Conservation (phyloP, 2,888 invertebrate genomes). For the Hypolimnas misippus region DNA sequence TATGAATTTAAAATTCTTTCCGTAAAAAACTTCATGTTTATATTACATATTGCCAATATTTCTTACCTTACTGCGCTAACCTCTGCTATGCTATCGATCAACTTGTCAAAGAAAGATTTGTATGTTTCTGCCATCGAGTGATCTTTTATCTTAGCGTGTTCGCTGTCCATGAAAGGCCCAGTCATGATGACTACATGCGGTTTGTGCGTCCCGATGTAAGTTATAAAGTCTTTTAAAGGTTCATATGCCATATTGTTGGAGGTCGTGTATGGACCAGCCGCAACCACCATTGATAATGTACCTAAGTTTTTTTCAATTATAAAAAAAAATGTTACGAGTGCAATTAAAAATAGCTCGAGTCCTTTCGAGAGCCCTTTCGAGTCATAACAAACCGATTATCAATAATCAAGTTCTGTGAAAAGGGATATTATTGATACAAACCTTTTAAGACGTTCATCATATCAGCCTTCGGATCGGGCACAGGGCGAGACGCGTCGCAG, state of each 20-base stretch:
- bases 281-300: conserved; percentile 87
- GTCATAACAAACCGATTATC: too few species aligned
- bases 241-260: conserved; percentile 90
- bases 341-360: too few species aligned
- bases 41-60: background rate
- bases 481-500: conserved; percentile 74
- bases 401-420: too few species aligned
- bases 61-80: conserved; percentile 83
- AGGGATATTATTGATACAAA: too few species aligned
- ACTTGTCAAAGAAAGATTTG: conserved; percentile 89
- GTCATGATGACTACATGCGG: conserved; percentile 93
- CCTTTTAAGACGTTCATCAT: conserved; percentile 69
- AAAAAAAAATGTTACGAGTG: background rate
- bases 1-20: too few species aligned
- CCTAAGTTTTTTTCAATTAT: conserved; percentile 56
- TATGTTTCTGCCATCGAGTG: conserved; percentile 87
- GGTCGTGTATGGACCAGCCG: conserved; percentile 93
- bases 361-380: too few species aligned
- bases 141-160: conserved; percentile 86
- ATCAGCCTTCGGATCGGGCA: conserved; percentile 60
- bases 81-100: conserved; percentile 86
- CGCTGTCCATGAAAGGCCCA: conserved; percentile 93
- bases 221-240: conserved; percentile 90
- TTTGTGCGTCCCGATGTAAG: conserved; percentile 85
- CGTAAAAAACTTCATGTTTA: too few species aligned